Conservation (phyloP, 2,888 invertebrate species). For the Spicauda simplicius region DNA sequence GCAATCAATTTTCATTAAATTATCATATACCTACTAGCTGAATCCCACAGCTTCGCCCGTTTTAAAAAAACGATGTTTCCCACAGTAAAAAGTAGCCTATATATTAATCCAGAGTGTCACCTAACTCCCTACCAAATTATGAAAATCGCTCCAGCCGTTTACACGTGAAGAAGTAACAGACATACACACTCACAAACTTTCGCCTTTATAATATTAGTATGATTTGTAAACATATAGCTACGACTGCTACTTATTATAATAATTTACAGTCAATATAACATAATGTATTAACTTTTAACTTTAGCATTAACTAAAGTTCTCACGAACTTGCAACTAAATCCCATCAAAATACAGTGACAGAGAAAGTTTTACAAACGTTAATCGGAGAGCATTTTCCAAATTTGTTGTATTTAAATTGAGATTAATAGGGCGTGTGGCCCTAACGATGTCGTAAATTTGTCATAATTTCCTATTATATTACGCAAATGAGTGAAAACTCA, state of each 20-base stretch:
- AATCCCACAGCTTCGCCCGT: too few relatives aligned
- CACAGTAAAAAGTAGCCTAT: too few relatives aligned
- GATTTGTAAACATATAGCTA: too few relatives aligned
- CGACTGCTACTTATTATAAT: too few relatives aligned
- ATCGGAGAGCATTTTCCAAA: conserved; percentile 5
- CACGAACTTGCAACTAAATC: conserved; percentile 20
- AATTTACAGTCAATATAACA: neutral
- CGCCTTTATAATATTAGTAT: too few relatives aligned
- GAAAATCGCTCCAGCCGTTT: too few relatives aligned
- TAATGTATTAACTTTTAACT: conserved; percentile 5
- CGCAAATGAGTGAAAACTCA: conserved; percentile 29
- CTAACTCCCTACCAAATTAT: too few relatives aligned
- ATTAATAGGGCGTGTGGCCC: conserved; percentile 3
- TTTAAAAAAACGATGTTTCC: too few relatives aligned
- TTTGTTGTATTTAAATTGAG: conserved; percentile 18
- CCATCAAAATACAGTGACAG: conserved; percentile 4
- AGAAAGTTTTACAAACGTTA: conserved; percentile 18
- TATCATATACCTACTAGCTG: neutral
- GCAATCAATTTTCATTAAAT: neutral
- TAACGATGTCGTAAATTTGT: conserved; percentile 20
- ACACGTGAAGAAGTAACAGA: too few relatives aligned
- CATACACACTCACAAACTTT: too few relatives aligned
- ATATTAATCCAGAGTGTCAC: too few relatives aligned
- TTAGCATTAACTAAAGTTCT: neutral
- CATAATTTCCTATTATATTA: conserved; percentile 16